Percentiles rank a stretch among this genome's conserved stretches.
phyloP scores from a whole-genome alignment of 1,140 invertebrate genomes.

The Drosophila rufa region DNA sequence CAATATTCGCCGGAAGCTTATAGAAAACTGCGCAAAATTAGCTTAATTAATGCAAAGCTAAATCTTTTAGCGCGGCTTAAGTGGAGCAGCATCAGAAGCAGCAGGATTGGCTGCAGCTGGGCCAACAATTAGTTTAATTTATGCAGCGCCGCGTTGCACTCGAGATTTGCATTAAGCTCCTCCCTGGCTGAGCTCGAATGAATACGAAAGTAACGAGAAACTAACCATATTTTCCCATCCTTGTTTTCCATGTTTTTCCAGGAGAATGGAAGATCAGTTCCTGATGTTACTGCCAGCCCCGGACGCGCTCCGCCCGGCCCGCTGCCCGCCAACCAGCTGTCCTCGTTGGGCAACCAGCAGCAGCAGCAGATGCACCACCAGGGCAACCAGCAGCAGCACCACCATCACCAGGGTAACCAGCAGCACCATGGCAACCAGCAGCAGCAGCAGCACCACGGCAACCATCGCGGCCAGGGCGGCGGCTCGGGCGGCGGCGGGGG shows the following conservation, averaged over 20 bases:
- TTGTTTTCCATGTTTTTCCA: constrained; percentile 79
- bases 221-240: constrained; percentile 5
- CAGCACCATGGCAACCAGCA: constrained; percentile 63
- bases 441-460: constrained; percentile 85
- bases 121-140: constrained; percentile 69
- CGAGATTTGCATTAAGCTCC: constrained; percentile 58
- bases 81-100: constrained; percentile 21
- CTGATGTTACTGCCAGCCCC: constrained; percentile 94
- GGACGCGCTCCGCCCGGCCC: constrained; percentile 91
- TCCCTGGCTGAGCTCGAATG: constrained; percentile 22
- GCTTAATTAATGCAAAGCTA: constrained; percentile 76
- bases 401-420: constrained; percentile 61
- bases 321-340: constrained; percentile 87
- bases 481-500: constrained; percentile 74
- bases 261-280: constrained; percentile 94
- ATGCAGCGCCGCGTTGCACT: constrained; percentile 63
- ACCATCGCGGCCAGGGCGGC: constrained; percentile 66
- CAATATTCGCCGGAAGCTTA: neutral
- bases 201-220: constrained; percentile 33
- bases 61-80: constrained; percentile 70
- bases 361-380: constrained; percentile 85
- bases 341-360: constrained; percentile 75
- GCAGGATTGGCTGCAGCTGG: neutral
- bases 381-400: constrained; percentile 68
- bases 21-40: constrained; percentile 53